Conservation (phyloP, 35 echinoderm and acorn worm species). For the Apostichopus parvimensis region DNA sequence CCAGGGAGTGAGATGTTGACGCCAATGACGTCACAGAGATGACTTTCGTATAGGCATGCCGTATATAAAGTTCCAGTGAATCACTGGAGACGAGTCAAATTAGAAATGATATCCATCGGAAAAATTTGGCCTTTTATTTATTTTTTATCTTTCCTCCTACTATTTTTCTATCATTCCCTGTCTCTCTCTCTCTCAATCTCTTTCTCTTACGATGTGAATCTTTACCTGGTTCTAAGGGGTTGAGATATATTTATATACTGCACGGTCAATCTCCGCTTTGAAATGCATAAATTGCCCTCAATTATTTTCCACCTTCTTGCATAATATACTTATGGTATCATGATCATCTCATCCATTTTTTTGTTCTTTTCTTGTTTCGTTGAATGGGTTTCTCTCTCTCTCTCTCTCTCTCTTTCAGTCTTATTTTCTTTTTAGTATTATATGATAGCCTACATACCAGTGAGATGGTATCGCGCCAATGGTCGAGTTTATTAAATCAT, state of each 20-base stretch:
- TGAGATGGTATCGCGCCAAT: constrained; percentile 17
- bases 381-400: neutral
- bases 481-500: constrained; percentile 38
- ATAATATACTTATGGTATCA: neutral
- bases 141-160: neutral
- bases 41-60: neutral
- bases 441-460: neutral
- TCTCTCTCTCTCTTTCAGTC: neutral
- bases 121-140: neutral
- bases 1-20: neutral
- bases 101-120: constrained; percentile 12
- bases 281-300: constrained; percentile 3
- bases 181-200: neutral
- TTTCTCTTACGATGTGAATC: neutral
- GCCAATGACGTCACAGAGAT: constrained; percentile 21
- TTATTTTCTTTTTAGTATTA: too few relatives aligned
- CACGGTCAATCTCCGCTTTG: neutral
- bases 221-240: too few relatives aligned
- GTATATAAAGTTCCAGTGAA: neutral
- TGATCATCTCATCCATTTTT: neutral
- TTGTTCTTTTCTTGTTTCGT: neutral
- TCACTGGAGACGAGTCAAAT: neutral
- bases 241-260: neutral
- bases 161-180: neutral
- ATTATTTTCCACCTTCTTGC: neutral